These are phyloP conservation scores for Melanargia galathea DNA, from an alignment of 2,888 invertebrate genomes.

Conservation along the genomic window DNA sequence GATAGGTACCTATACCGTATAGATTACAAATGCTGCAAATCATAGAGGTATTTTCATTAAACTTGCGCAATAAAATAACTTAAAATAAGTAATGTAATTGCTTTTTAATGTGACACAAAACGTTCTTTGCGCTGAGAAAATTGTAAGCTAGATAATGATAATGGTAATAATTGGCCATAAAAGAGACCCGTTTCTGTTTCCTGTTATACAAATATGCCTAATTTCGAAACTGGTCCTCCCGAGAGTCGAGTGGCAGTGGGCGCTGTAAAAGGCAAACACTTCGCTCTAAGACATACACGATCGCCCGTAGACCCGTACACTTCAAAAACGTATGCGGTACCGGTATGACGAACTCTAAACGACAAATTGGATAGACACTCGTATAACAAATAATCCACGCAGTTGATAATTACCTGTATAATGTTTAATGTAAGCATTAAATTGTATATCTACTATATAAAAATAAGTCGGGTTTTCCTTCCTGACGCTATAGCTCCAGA, in stretches of 20 bases:
- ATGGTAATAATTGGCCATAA: conserved; percentile 34
- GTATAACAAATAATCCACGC: too few relatives aligned
- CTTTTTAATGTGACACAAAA: conserved; percentile 20
- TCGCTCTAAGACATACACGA: conserved; percentile 19
- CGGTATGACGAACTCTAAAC: background rate
- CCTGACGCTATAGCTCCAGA: too few relatives aligned
- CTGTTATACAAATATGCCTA: conserved; percentile 36
- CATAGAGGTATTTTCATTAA: conserved; percentile 11
- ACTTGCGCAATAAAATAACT: conserved; percentile 14
- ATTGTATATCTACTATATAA: too few relatives aligned
- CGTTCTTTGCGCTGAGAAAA: conserved; percentile 17
- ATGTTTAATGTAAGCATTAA: too few relatives aligned
- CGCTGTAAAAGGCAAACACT: conserved; percentile 23
- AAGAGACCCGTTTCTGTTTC: conserved; percentile 37
- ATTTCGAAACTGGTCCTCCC: conserved; percentile 36
- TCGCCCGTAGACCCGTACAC: background rate
- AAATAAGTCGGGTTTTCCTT: too few relatives aligned
- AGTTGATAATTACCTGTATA: too few relatives aligned
- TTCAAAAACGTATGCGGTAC: conserved; percentile 14
- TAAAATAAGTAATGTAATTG: conserved; percentile 11
- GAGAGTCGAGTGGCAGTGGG: conserved; percentile 19
- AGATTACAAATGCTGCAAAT: background rate
- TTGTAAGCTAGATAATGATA: conserved; percentile 29
- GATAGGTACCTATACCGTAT: too few relatives aligned
- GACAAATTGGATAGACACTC: too few relatives aligned